Evolutionary conservation across 2,888 invertebrate species (phyloP).

Genomic region (Lobophora halterata): DNA sequence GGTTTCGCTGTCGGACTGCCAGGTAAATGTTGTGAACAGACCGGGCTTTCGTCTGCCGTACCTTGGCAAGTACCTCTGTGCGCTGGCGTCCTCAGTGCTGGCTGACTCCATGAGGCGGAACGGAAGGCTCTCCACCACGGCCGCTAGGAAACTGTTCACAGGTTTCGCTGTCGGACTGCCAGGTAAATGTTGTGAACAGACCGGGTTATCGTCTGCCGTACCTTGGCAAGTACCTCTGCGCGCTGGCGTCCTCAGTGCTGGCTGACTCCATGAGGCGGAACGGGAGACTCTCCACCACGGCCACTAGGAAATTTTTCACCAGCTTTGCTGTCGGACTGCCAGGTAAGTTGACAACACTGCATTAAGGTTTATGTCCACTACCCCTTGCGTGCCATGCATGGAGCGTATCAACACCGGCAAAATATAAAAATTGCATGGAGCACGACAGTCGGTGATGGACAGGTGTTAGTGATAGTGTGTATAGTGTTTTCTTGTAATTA

Average conservation of each 20-base stretch:
- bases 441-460: too few species aligned
- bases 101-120: conserved; percentile 86
- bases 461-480: too few species aligned
- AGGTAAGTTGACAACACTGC: too few species aligned
- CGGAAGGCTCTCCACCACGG: conserved; percentile 86
- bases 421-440: too few species aligned
- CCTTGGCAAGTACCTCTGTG: conserved; percentile 91
- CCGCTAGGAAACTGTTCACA: conserved; percentile 81
- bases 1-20: conserved; percentile 71
- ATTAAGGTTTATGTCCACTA: too few species aligned
- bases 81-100: conserved; percentile 85
- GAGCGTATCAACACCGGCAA: too few species aligned
- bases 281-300: conserved; percentile 86
- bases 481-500: too few species aligned
- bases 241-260: conserved; percentile 85
- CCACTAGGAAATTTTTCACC: conserved; percentile 82
- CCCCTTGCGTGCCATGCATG: too few species aligned
- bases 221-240: conserved; percentile 91
- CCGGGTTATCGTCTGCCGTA: conserved; percentile 93
- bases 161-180: conserved; percentile 71
- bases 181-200: conserved; percentile 80
- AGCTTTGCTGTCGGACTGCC: conserved; percentile 71
- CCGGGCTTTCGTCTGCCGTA: conserved; percentile 93
- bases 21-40: conserved; percentile 80
- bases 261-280: conserved; percentile 86